These are phyloP conservation scores for Nicator chloris DNA, from an alignment of 2,113 vertebrate genomes.

Conservation along the genomic window DNA sequence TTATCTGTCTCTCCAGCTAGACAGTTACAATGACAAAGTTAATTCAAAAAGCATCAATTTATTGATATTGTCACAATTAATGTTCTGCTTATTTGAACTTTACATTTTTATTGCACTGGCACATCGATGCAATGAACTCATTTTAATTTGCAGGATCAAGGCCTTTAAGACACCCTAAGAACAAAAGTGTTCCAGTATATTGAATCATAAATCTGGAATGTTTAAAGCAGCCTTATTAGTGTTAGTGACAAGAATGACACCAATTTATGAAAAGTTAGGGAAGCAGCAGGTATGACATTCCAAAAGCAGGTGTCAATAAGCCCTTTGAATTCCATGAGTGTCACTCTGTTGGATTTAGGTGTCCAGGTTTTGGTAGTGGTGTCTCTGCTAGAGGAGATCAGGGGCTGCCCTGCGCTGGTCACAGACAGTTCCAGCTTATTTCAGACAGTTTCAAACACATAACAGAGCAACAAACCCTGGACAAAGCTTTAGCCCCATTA, in stretches of 20 bases:
- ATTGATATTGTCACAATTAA: neutral
- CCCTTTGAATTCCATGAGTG: neutral
- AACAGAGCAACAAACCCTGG: neutral
- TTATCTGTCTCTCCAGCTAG: neutral
- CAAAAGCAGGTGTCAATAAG: neutral
- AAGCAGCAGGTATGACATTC: neutral
- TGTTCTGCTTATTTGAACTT: neutral
- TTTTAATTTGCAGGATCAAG: neutral
- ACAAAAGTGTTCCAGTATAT: neutral
- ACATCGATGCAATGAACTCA: neutral
- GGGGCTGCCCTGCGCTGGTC: neutral
- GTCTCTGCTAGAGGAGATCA: neutral
- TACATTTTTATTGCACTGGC: neutral
- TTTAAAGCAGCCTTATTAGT: neutral
- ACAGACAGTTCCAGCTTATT: neutral
- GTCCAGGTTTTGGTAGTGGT: neutral
- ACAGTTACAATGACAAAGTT: neutral
- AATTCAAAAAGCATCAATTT: neutral
- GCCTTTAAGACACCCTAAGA: neutral
- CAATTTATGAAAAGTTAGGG: neutral
- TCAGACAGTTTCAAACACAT: neutral
- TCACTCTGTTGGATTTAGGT: accelerated
- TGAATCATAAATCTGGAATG: neutral
- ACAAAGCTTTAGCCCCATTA: neutral
- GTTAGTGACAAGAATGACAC: neutral